Evolutionary conservation across 2,113 vertebrate species (phyloP).

Genomic region (Alligator mississippiensis): DNA sequence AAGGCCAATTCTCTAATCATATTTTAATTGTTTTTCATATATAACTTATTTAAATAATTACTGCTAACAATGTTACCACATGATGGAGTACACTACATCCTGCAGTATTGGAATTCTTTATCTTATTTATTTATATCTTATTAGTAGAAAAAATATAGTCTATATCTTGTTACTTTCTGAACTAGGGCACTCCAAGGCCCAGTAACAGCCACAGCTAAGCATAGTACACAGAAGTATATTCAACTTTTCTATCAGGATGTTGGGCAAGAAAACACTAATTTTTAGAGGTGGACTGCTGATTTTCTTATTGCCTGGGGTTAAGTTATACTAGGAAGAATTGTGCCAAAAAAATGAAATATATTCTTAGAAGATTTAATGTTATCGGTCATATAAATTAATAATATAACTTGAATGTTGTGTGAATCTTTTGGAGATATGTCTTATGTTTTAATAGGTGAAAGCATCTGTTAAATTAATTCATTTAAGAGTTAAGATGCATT

Average conservation of each 20-base stretch:
- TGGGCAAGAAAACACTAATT: not conserved
- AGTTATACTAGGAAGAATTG: not conserved
- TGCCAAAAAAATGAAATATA: not conserved
- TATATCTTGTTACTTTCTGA: not conserved
- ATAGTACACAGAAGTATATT: not conserved
- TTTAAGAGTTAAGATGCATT: not conserved
- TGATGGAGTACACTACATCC: not conserved
- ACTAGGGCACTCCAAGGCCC: not conserved
- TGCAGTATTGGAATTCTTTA: conserved; percentile 34
- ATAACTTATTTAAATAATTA: conserved; percentile 38
- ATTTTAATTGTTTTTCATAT: conserved; percentile 42
- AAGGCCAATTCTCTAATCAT: conserved; percentile 38
- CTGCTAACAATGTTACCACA: conserved; percentile 33
- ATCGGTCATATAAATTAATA: not conserved
- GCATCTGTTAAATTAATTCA: conserved; percentile 8
- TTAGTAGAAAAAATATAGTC: conserved; percentile 33
- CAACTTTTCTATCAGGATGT: not conserved
- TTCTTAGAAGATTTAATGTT: not conserved
- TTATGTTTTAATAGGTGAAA: not conserved
- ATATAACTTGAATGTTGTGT: not conserved
- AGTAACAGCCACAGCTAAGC: not conserved
- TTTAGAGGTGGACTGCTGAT: not conserved
- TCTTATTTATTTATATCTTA: conserved; percentile 43
- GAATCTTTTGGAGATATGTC: not conserved
- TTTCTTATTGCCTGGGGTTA: not conserved